Evolutionary conservation across 2,797 vertebrate genomes (phyloP), one percentile per base, ranked within the genome.

Genomic region (Phoxinus dragarum): DNA sequence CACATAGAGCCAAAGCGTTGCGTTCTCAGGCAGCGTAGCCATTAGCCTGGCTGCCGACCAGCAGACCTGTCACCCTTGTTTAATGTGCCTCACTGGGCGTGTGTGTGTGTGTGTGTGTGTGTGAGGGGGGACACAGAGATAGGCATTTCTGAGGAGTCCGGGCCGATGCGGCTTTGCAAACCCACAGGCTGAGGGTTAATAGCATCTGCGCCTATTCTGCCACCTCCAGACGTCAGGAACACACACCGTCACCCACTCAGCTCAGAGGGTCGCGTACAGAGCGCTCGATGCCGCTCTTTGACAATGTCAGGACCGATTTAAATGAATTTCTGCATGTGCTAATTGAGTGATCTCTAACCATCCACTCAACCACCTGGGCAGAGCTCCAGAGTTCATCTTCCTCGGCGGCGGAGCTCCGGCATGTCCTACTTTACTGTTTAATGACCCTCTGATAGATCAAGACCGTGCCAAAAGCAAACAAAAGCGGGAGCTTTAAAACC

Each of bases 391-490:
- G 74, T 40, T 78, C 82, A 59, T 84, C 49, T 56, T 84, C 52
- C 16, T 38, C 54, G 3, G 77, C 64, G 23, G 34, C 16, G 71
- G 40, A 83, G 52, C 86, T 21, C 56, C 54, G 9, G 74, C 44
- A 83, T 90, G 89, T 76, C 81, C 87, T 88, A 90, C 82, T 89
- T 90, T 85, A 78, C 59, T 71, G 61, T 88, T 82, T 82, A 84
- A 86, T 88, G 69, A 74, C 61, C 54, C 75, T 89, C 64, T 67
- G 80, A 66, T 80, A 83, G 76, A 88, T 61, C 54, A 83, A 84
- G 78, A 86, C 75, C 71, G n/a, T 80, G 88, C 47, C 89, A 86
- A 77, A 49, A 68, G 69, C 81, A 88, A 86, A 88, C 86, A 90
- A 86, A 84, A 81, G 80, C 2, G 54, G 40, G 49, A 47, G 82